A percentile compares a stretch with the other conserved stretches of the same genome.
Evolutionary conservation across 2,797 vertebrate species (phyloP).

Genomic region (Cephalopachus bancanus): DNA sequence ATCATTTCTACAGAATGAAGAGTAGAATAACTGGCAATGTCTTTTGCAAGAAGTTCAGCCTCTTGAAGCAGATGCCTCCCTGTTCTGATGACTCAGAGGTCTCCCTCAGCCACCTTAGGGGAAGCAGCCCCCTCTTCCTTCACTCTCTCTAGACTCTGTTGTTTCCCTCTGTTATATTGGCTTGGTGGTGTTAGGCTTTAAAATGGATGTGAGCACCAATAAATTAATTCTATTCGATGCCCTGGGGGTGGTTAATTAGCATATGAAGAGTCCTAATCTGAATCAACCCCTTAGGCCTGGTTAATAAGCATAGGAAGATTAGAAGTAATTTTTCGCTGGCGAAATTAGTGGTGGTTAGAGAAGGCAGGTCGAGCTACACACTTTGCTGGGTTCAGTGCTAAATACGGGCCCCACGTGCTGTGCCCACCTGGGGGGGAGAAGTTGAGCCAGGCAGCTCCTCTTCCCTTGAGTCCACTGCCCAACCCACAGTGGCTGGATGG

Average conservation of each 20-base stretch:
- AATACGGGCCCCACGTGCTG: not conserved
- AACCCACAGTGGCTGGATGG: no score
- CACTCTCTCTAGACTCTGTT: not conserved
- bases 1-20: not conserved
- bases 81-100: not conserved
- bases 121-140: no score
- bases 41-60: not conserved
- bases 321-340: constrained; percentile 39
- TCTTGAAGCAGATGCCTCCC: not conserved
- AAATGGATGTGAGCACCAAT: not conserved
- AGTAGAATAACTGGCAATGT: not conserved
- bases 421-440: no score
- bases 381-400: not conserved
- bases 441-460: not conserved
- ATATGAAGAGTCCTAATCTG: constrained; percentile 28
- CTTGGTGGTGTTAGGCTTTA: constrained; percentile 19
- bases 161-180: not conserved
- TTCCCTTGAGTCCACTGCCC: not conserved
- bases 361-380: not conserved
- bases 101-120: not conserved
- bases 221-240: constrained; percentile 47
- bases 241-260: constrained; percentile 39
- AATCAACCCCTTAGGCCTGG: constrained; percentile 30
- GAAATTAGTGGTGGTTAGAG: not conserved
- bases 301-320: constrained; percentile 62